phyloP scores from a whole-genome alignment of 2,113 vertebrate species.

The Colossoma macropomum region DNA sequence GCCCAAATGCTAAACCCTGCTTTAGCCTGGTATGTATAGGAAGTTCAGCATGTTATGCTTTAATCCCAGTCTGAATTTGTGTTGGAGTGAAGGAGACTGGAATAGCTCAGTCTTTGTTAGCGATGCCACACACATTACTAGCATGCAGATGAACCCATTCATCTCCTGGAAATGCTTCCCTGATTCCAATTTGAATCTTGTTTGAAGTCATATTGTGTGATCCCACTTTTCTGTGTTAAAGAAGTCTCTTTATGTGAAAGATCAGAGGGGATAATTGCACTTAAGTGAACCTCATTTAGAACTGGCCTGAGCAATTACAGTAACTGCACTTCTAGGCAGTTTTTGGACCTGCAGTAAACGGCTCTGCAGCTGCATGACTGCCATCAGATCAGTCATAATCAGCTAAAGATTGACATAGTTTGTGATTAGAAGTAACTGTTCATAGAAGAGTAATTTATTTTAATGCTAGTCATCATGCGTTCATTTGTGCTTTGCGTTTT shows the following conservation, averaged over 20 bases:
- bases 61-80: constrained; percentile 56
- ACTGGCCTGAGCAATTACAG: constrained; percentile 78
- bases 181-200: constrained; percentile 78
- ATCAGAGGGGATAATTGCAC: constrained; percentile 80
- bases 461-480: constrained; percentile 58
- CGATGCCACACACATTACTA: constrained; percentile 66
- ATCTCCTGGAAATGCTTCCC: constrained; percentile 74
- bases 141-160: constrained; percentile 78
- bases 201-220: constrained; percentile 78
- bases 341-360: constrained; percentile 69
- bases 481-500: constrained; percentile 17
- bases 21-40: background rate
- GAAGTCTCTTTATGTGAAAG: constrained; percentile 76
- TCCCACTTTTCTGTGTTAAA: constrained; percentile 74
- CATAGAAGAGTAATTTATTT: constrained; percentile 66
- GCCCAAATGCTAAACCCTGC: too few relatives aligned
- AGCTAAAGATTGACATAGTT: constrained; percentile 69
- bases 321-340: constrained; percentile 74
- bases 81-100: constrained; percentile 56
- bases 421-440: constrained; percentile 65
- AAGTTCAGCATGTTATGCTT: constrained; percentile 24
- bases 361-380: constrained; percentile 70
- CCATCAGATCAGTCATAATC: constrained; percentile 60
- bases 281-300: constrained; percentile 80
- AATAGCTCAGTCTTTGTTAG: constrained; percentile 75